A percentile compares a stretch with the other conserved stretches of the same genome.
Evolutionary conservation across 2,797 vertebrate genomes (phyloP).

Genomic region (Anguilla obscura): DNA sequence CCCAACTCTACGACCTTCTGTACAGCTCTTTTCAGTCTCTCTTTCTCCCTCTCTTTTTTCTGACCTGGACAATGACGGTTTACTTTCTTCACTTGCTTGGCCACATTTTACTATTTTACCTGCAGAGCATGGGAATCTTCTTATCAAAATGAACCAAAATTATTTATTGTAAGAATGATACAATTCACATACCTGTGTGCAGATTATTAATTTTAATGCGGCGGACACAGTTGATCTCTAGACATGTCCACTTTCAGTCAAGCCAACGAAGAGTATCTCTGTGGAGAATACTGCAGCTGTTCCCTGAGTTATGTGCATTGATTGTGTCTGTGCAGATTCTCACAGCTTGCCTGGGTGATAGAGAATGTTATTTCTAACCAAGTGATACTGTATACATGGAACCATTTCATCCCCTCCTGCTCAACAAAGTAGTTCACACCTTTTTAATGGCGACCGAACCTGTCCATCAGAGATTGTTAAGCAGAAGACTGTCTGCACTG

Average conservation of each 20-base stretch:
- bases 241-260: background rate
- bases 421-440: background rate
- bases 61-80: background rate
- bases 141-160: background rate
- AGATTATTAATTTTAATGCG: background rate
- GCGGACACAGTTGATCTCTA: background rate
- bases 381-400: background rate
- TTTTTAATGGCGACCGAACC: background rate
- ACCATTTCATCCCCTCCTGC: background rate
- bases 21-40: background rate
- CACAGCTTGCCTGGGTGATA: background rate
- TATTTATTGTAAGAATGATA: background rate
- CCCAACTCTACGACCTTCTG: background rate
- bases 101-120: background rate
- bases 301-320: background rate
- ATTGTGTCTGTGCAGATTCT: background rate
- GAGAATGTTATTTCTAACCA: background rate
- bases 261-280: background rate
- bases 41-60: background rate
- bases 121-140: background rate
- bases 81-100: background rate
- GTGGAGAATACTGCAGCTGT: background rate
- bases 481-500: background rate
- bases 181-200: background rate
- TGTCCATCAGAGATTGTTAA: background rate